These are phyloP conservation scores for Synchiropus splendidus DNA, from an alignment of 2,113 vertebrate genomes.

Conservation along the genomic window DNA sequence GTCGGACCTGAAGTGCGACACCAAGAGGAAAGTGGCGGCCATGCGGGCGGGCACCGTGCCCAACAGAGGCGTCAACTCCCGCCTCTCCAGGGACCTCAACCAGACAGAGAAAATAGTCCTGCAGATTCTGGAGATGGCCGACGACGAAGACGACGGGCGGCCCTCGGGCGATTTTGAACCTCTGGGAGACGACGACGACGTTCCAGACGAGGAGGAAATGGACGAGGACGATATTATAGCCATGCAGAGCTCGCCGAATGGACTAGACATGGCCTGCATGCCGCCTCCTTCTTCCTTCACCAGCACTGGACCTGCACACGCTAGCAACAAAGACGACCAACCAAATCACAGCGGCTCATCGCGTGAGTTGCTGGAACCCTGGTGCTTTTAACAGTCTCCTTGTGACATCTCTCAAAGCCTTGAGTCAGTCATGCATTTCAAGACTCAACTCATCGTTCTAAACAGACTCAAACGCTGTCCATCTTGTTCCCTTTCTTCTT, in stretches of 20 bases:
- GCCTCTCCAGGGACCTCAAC: conserved; percentile 58
- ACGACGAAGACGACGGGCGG: conserved; percentile 30
- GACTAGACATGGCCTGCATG: conserved; percentile 32
- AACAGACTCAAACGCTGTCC: no score
- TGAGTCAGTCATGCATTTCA: background rate
- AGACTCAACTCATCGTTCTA: no score
- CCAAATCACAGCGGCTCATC: conserved; percentile 5
- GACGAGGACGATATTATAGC: conserved; percentile 62
- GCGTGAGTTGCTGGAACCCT: conserved; percentile 7
- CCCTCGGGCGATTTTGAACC: conserved; percentile 32
- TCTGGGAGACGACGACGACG: conserved; percentile 50
- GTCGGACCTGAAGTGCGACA: conserved; percentile 73
- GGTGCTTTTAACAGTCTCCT: no score
- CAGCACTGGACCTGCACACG: conserved; percentile 12
- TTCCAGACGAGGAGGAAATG: conserved; percentile 50
- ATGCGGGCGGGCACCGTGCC: conserved; percentile 50
- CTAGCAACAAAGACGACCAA: conserved; percentile 17
- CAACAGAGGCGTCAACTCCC: conserved; percentile 41
- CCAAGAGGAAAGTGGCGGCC: conserved; percentile 65
- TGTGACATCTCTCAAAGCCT: background rate
- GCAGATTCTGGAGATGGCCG: conserved; percentile 67
- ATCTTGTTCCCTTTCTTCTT: no score
- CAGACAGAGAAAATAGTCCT: conserved; percentile 65
- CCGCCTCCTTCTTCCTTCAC: conserved; percentile 32
- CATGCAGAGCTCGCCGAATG: conserved; percentile 56